These are phyloP conservation scores for Elmis aenea DNA, from an alignment of 2,888 invertebrate species.

Conservation along the genomic window DNA sequence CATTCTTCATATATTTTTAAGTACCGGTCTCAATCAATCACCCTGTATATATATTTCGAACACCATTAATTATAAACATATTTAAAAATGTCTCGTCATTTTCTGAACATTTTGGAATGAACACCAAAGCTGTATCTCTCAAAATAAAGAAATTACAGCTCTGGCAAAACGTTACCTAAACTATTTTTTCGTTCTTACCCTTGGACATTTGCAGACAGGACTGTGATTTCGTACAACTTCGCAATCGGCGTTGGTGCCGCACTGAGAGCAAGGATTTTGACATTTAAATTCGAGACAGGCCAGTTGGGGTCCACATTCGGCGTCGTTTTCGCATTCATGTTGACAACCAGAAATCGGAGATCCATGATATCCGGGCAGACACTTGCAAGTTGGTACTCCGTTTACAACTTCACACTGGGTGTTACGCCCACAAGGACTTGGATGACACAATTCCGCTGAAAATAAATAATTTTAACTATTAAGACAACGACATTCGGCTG, in stretches of 20 bases:
- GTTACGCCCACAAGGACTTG: conserved; percentile 75
- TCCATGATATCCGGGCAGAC: conserved; percentile 70
- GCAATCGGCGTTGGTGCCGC: conserved; percentile 76
- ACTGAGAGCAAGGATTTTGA: conserved; percentile 67
- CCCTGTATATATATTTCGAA: no score
- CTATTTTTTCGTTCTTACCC: conserved; percentile 48
- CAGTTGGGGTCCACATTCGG: conserved; percentile 65
- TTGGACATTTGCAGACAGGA: conserved; percentile 74
- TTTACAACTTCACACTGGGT: conserved; percentile 76
- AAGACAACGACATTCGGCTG: no score
- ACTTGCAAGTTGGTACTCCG: conserved; percentile 73
- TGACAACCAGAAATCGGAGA: conserved; percentile 73
- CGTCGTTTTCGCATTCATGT: conserved; percentile 76
- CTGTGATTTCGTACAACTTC: conserved; percentile 68
- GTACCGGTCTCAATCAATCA: no score
- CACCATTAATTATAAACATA: no score
- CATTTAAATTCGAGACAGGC: conserved; percentile 74
- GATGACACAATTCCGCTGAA: conserved; percentile 77
- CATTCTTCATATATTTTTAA: no score
- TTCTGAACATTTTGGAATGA: no score
- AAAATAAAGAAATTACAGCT: no score
- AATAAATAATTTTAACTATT: conserved; percentile 19
- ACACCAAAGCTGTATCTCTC: no score
- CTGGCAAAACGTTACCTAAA: no score
- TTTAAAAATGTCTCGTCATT: no score